Conservation (phyloP, 1,140 invertebrate species). For the Lepidurus packardi region DNA sequence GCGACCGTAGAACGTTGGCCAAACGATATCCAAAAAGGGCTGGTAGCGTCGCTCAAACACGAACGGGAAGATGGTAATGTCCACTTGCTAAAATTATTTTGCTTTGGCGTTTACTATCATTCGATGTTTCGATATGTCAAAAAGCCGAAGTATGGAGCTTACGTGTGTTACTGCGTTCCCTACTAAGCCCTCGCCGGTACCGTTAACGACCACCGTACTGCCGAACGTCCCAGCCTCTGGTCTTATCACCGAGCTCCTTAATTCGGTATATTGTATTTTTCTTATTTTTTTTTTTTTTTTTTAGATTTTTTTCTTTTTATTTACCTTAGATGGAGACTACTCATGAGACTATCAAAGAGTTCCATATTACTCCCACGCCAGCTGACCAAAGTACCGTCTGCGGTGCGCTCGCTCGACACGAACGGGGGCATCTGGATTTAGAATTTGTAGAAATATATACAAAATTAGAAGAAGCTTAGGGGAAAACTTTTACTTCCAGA, state of each 20-base stretch:
- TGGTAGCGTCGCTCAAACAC: not conserved
- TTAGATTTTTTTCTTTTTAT: not conserved
- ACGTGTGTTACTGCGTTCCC: not conserved
- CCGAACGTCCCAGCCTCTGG: not conserved
- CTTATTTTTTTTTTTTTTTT: not conserved
- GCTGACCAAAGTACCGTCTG: not conserved
- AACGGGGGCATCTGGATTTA: not conserved
- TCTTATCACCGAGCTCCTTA: not conserved
- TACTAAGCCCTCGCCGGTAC: not conserved
- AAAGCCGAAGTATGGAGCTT: not conserved
- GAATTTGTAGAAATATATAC: not conserved
- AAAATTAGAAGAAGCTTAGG: not conserved
- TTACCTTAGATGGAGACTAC: not conserved
- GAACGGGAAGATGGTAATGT: not conserved
- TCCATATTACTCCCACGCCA: not conserved
- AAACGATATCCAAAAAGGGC: not conserved
- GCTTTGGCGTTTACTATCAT: not conserved
- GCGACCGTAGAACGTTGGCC: not conserved
- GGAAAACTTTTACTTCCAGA: not conserved
- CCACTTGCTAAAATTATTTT: not conserved
- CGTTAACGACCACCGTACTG: not conserved
- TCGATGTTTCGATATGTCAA: not conserved
- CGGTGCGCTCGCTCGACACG: not conserved
- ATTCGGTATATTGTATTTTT: no score
- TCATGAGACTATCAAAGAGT: not conserved